Percentiles rank a stretch among this genome's conserved stretches.
These are phyloP conservation scores for Pycnonotus jocosus DNA, from an alignment of 2,113 vertebrate genomes.

Conservation along the genomic window DNA sequence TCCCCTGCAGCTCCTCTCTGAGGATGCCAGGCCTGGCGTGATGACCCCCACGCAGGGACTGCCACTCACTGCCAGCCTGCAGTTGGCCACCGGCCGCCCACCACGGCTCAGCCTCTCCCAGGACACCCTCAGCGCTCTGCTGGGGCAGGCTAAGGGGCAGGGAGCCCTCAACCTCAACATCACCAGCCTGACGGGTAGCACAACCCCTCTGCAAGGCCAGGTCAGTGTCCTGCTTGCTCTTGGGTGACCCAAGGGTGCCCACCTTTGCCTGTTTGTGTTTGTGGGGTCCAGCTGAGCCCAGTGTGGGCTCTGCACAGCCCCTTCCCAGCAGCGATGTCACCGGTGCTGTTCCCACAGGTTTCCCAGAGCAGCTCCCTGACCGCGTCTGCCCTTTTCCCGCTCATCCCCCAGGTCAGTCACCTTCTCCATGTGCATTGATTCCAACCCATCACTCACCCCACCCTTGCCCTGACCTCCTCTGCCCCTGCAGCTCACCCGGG, in stretches of 20 bases:
- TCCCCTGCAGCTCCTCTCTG: background rate
- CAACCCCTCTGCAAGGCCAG: fast-evolving
- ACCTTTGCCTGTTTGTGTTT: fast-evolving
- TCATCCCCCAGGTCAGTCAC: slow-evolving; percentile 54
- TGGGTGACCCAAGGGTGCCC: background rate
- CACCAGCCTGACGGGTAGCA: background rate
- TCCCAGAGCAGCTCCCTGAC: background rate
- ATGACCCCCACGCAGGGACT: background rate
- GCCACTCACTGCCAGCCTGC: background rate
- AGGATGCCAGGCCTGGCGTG: fast-evolving
- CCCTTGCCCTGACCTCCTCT: background rate
- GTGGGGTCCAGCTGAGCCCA: background rate
- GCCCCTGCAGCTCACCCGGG: background rate
- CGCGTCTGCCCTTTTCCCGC: background rate
- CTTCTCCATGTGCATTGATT: fast-evolving
- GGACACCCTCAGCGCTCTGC: background rate
- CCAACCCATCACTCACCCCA: fast-evolving
- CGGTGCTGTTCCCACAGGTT: background rate
- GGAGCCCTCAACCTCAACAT: slow-evolving; percentile 40
- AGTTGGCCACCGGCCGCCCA: background rate
- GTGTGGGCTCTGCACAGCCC: background rate
- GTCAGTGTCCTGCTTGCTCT: background rate
- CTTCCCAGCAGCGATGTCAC: fast-evolving
- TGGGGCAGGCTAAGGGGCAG: background rate
- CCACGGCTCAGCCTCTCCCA: slow-evolving; percentile 52